Evolutionary conservation across 2,888 invertebrate genomes (phyloP), one percentile per base, ranked within the genome.

Genomic region (Agrotis ipsilon): DNA sequence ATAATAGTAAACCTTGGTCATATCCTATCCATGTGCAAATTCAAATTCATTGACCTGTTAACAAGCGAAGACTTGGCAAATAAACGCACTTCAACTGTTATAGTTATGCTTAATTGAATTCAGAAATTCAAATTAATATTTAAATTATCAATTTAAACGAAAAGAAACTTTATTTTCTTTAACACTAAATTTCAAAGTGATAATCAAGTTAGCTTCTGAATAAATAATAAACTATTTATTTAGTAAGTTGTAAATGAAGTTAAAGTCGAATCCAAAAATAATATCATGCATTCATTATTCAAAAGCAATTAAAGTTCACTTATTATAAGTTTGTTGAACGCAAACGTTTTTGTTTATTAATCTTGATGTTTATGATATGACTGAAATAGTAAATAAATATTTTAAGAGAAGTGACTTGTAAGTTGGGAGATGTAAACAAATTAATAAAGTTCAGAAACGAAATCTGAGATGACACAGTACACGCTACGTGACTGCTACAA

Each of bases 241-340:
- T 52, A 21, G 16, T 68, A 21, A 51, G 13, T 57, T 58, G 21
- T 55, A 39, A 70, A 68, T 46, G 54, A 18, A 45, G n/a, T n/a
- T 19, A 21, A 39, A 68, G 18, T 39, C 16, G 11, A 62, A 24
- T 45, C 2, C 39, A 68, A 74, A 68, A 82, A 72, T 78, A 71
- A 70, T 72, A 55, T 46, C 43, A 66, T 60, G 46, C 46, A 57
- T 72, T 54, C 9, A 68, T 65, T 69, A 68, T 67, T 69, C 64
- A 21, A 55, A 82, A 75, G 64, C 60, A 61, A 79, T 79, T 72
- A 58, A 68, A 71, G 60, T 82, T 71, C 27, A 65, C 19, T 68
- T 65, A 70, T 51, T 68, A n/a, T n/a, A 78, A 71, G 61, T 78
- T 78, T 18, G 70, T 55, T 21, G 19, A 59, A 70, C 58, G 46